Conservation (phyloP, 2,888 invertebrate species). For the Pyrocoelia pectoralis region DNA sequence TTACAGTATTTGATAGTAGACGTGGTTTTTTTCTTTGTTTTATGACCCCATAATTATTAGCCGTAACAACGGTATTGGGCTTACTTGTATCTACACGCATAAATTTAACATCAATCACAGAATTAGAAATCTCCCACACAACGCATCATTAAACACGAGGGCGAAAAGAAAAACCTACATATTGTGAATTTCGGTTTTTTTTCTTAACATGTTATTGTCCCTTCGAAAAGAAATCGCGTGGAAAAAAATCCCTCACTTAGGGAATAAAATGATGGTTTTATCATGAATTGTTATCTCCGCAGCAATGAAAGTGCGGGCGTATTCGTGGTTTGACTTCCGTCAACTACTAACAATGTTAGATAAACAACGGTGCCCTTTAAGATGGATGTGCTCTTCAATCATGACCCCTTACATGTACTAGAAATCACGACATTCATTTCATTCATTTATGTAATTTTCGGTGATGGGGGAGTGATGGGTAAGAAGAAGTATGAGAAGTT, state of each 20-base stretch:
- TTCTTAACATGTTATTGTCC: background rate
- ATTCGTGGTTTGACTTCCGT: constrained; percentile 38
- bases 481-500: too few species aligned
- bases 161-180: background rate
- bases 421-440: constrained; percentile 42
- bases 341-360: constrained; percentile 40
- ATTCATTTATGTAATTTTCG: constrained; percentile 39
- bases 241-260: constrained; percentile 27
- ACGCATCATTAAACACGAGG: background rate
- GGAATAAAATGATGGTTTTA: constrained; percentile 33
- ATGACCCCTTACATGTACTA: constrained; percentile 31
- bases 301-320: constrained; percentile 26
- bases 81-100: background rate
- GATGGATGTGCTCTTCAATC: constrained; percentile 38
- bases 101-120: background rate
- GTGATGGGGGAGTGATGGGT: constrained; percentile 27
- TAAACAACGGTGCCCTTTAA: constrained; percentile 37
- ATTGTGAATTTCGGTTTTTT: background rate
- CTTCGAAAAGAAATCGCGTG: constrained; percentile 15
- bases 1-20: background rate
- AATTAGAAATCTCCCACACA: background rate
- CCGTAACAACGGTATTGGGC: background rate
- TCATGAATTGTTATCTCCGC: constrained; percentile 32
- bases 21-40: background rate
- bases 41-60: background rate